phyloP scores from a whole-genome alignment of 2,797 vertebrate genomes.

The Poecilia velifera region DNA sequence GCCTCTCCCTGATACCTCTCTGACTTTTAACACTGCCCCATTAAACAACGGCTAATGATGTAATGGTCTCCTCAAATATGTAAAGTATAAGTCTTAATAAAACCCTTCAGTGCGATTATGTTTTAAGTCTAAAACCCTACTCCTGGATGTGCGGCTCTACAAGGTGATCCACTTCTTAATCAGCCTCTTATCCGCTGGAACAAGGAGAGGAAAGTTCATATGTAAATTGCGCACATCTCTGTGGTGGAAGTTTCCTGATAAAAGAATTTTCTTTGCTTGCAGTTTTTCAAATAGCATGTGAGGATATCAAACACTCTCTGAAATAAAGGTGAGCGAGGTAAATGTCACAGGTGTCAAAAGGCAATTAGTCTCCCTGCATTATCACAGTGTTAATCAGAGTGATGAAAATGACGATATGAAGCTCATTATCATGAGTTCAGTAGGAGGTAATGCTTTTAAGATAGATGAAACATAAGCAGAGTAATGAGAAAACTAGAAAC shows the following conservation, averaged over 20 bases:
- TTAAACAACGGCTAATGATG: conserved; percentile 80
- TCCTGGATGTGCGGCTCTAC: conserved; percentile 74
- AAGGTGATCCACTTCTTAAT: conserved; percentile 78
- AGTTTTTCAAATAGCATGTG: conserved; percentile 60
- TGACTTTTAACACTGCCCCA: conserved; percentile 72
- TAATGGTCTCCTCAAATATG: conserved; percentile 83
- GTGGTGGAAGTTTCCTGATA: conserved; percentile 65
- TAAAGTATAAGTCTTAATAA: conserved; percentile 81
- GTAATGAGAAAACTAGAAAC: conserved; percentile 56
- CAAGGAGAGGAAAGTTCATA: conserved; percentile 75
- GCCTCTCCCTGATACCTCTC: conserved; percentile 67
- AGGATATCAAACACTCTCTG: conserved; percentile 64
- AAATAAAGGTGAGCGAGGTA: conserved; percentile 61
- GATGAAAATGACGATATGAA: conserved; percentile 65
- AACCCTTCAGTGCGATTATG: conserved; percentile 73
- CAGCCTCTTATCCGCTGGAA: conserved; percentile 73
- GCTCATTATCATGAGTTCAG: conserved; percentile 69
- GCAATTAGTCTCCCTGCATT: conserved; percentile 75
- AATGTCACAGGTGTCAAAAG: conserved; percentile 81
- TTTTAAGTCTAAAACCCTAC: conserved; percentile 68
- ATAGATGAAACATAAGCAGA: conserved; percentile 59
- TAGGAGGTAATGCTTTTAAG: conserved; percentile 64
- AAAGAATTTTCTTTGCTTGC: conserved; percentile 45
- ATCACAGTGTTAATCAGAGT: conserved; percentile 74
- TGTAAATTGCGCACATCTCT: conserved; percentile 67